phyloP scores from a whole-genome alignment of 2,797 vertebrate genomes.

The Sphenopsis melanotis region DNA sequence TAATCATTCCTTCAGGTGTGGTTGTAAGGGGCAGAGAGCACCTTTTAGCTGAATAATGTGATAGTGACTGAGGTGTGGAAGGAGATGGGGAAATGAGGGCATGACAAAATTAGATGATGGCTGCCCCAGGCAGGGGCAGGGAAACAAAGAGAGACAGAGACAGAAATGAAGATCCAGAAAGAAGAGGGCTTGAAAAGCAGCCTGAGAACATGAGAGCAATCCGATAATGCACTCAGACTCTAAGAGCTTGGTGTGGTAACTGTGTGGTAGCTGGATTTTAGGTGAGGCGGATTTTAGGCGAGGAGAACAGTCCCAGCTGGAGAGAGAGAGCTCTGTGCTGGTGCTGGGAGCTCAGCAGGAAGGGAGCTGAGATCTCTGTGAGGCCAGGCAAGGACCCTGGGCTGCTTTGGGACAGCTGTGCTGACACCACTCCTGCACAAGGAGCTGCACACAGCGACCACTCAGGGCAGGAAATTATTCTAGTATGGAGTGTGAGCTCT shows the following conservation, averaged over 20 bases:
- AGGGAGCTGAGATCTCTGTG: fast-evolving
- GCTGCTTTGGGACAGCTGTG: not conserved
- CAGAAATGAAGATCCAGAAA: not conserved
- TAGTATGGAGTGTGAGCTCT: not conserved
- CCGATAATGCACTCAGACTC: not conserved
- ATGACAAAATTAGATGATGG: not conserved
- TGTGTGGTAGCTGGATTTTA: not conserved
- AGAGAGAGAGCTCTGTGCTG: too few species aligned
- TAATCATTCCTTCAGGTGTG: not conserved
- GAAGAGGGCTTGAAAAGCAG: not conserved
- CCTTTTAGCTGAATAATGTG: not conserved
- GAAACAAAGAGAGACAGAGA: not conserved
- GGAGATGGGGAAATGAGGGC: not conserved
- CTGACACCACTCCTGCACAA: not conserved
- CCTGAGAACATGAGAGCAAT: not conserved
- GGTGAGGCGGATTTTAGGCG: not conserved
- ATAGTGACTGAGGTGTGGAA: not conserved
- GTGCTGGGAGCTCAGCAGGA: not conserved
- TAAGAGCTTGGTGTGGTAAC: fast-evolving
- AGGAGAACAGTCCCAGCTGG: too few species aligned
- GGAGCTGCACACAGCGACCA: not conserved
- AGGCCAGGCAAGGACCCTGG: fast-evolving
- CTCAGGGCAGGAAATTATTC: not conserved
- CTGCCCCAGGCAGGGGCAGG: not conserved
- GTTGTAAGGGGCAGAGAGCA: not conserved